Base-by-base conservation (phyloP, 2,888 invertebrate species). In the Penaeus monodon region DNA sequence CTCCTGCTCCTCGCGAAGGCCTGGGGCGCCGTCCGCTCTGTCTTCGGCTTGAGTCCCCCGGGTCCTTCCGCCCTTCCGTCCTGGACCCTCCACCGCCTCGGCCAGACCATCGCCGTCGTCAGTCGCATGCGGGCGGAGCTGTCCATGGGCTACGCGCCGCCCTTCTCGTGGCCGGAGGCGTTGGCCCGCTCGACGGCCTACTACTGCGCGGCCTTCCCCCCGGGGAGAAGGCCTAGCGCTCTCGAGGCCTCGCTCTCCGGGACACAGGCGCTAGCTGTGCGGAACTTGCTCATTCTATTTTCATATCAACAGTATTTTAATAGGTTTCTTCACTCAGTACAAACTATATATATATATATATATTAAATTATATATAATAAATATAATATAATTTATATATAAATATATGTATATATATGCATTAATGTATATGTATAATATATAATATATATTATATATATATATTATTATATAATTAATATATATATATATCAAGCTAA, bases 71-170 rank as follows among this genome's bases (percentile, higher is more conserved):
- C 84, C 7, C 64, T 82, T 27, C 86, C 86, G 8, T 27, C 70
- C n/a, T n/a, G 63, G 38, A 24, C 44, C 17, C 63, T 87, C 10
- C 87, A 84, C 63, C 83, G 83, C 38, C 68, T 49, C 22, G 79
- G 76, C 24, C 57, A 80, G n/a, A 80, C 87, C 20, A 70, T 76
- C 20, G 57, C 80, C 24, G 79, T 87, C 10, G 80, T 84, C 70
- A 84, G 80, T 65, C 79, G 80, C 38, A 80, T 84, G 80, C 68
- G 87, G 38, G 87, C 87, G 22, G 84, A 84, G n/a, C 74, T 87
- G 10, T 74, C 74, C 29, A 63, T 80, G 14, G 80, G 80, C 3
- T 87, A 84, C 38, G 20, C 77, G 17, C 87, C 87, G 17, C 73
- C 65, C 1, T 87, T 83, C 80, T 80, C 84, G 12, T 87, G 87